Evolutionary conservation across 2,113 vertebrate genomes (phyloP).

Genomic region (Ascaphus truei): DNA sequence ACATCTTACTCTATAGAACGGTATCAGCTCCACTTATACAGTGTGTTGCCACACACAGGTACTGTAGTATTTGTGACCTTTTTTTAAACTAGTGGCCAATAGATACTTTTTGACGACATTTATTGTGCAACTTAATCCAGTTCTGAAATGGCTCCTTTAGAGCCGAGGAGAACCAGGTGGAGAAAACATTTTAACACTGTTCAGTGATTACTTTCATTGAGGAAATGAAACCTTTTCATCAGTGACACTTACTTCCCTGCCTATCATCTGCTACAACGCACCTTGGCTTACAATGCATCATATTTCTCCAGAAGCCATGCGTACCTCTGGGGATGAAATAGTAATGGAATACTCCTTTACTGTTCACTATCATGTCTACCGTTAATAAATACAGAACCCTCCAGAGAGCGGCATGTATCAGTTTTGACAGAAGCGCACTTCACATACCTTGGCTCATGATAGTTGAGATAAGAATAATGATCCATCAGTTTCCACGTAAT

Average conservation of each 20-base stretch:
- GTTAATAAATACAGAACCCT: background rate
- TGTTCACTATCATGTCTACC: background rate
- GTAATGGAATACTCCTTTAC: background rate
- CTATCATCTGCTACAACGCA: background rate
- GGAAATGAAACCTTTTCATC: background rate
- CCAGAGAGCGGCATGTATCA: background rate
- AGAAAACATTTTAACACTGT: too few relatives aligned
- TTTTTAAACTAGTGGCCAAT: too few relatives aligned
- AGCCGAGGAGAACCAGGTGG: too few relatives aligned
- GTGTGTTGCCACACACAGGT: too few relatives aligned
- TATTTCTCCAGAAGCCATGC: background rate
- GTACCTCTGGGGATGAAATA: constrained; percentile 14
- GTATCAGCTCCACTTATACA: too few relatives aligned
- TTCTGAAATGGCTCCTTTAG: too few relatives aligned
- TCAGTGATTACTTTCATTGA: too few relatives aligned
- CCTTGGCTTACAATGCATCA: background rate
- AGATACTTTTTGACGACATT: too few relatives aligned
- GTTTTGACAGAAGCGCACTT: background rate
- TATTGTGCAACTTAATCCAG: too few relatives aligned
- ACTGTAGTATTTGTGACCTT: too few relatives aligned
- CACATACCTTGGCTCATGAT: constrained; percentile 89
- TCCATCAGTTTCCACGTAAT: constrained; percentile 95
- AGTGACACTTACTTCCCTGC: background rate
- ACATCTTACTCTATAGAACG: too few relatives aligned
- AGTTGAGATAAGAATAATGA: constrained; percentile 90